These are phyloP conservation scores for Buathra laborator DNA, from an alignment of 2,888 invertebrate genomes.

Conservation along the genomic window DNA sequence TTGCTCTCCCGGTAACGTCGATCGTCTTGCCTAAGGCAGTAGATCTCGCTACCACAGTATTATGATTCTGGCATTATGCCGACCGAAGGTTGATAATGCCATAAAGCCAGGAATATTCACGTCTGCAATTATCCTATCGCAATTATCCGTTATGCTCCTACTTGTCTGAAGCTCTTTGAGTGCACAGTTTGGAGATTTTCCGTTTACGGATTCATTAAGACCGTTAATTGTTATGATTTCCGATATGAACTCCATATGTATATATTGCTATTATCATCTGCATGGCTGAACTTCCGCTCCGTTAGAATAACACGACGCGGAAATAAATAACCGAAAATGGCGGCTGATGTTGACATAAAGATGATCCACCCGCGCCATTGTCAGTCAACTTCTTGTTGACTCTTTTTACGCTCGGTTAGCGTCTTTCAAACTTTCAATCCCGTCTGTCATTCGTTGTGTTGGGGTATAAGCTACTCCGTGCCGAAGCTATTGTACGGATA, in stretches of 20 bases:
- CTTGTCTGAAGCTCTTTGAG: not conserved
- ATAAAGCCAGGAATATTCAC: conserved; percentile 25
- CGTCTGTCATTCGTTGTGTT: conserved; percentile 2
- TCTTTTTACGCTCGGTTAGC: conserved; percentile 54
- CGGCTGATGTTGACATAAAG: not conserved
- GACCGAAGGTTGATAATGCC: conserved; percentile 33
- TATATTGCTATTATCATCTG: not conserved
- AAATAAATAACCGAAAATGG: not conserved
- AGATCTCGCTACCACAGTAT: conserved; percentile 69
- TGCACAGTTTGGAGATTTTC: not conserved
- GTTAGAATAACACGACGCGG: not conserved
- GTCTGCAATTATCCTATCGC: not conserved
- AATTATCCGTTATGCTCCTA: not conserved
- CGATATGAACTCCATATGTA: too few species aligned
- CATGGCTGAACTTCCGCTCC: not conserved
- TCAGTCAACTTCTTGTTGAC: conserved; percentile 35
- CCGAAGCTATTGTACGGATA: not conserved
- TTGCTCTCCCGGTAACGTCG: conserved; percentile 19
- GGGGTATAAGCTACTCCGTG: not conserved
- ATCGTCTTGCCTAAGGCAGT: conserved; percentile 65
- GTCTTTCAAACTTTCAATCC: conserved; percentile 50
- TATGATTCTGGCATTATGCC: conserved; percentile 74
- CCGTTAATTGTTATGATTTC: too few species aligned
- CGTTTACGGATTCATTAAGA: not conserved
- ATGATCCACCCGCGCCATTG: conserved; percentile 19